Evolutionary conservation across 2,888 invertebrate genomes (phyloP).

Genomic region (Agrochola circellaris): DNA sequence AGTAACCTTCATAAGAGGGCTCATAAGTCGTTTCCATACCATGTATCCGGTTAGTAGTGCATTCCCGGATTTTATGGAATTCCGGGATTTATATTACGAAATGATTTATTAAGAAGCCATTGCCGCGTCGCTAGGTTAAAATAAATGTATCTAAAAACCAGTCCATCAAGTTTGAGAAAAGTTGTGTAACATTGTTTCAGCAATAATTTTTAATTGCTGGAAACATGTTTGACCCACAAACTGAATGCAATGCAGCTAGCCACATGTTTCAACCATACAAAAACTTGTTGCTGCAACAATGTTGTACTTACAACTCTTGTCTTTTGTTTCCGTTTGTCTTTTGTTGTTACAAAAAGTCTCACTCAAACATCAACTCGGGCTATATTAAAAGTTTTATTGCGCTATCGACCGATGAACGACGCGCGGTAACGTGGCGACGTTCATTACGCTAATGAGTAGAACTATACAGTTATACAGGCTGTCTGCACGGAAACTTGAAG

Average conservation of each 20-base stretch:
- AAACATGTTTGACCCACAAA: not conserved
- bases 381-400: not conserved
- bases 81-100: too few species aligned
- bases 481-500: not conserved
- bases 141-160: too few species aligned
- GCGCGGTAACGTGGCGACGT: slow-evolving; percentile 8
- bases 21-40: too few species aligned
- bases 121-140: too few species aligned
- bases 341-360: not conserved
- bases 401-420: slow-evolving; percentile 19
- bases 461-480: slow-evolving; percentile 1
- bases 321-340: not conserved
- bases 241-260: not conserved
- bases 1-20: too few species aligned
- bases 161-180: too few species aligned
- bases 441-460: slow-evolving; percentile 38
- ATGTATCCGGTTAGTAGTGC: too few species aligned
- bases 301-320: not conserved
- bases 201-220: too few species aligned
- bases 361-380: not conserved
- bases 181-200: too few species aligned
- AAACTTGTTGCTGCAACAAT: not conserved
- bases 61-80: too few species aligned
- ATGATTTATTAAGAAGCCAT: too few species aligned
- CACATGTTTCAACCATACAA: not conserved